phyloP scores from a whole-genome alignment of 2,113 vertebrate species.

The Dasypus novemcinctus region DNA sequence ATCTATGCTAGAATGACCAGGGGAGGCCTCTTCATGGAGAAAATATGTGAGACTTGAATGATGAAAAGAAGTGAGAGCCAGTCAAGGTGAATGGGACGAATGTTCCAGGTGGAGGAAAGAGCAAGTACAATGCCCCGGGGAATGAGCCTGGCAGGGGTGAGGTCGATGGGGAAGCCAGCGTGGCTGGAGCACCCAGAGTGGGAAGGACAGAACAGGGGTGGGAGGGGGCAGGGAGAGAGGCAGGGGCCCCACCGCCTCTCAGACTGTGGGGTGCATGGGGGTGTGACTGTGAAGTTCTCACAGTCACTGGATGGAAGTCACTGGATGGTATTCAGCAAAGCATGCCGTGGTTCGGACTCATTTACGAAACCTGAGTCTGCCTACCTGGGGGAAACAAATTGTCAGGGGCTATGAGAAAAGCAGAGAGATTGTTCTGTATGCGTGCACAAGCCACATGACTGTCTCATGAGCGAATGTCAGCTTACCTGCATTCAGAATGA shows the following conservation, averaged over 20 bases:
- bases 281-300: background rate
- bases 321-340: background rate
- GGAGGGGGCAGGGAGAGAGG: background rate
- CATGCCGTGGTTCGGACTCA: background rate
- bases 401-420: background rate
- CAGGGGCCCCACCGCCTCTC: rapidly evolving
- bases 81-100: background rate
- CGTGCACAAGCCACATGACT: background rate
- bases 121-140: rapidly evolving
- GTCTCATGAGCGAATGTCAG: background rate
- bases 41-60: background rate
- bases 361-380: background rate
- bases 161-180: background rate
- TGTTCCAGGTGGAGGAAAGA: background rate
- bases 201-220: too few species aligned
- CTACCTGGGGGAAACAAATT: background rate
- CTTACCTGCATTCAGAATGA: constrained; percentile 94
- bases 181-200: rapidly evolving
- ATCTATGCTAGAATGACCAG: background rate
- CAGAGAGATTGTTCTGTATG: too few species aligned
- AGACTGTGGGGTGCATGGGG: too few species aligned
- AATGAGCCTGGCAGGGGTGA: background rate
- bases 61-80: background rate
- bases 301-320: too few species aligned
- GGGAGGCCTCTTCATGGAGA: background rate